Evolutionary conservation across 2,113 vertebrate genomes (phyloP).

Genomic region (Cebus imitator): DNA sequence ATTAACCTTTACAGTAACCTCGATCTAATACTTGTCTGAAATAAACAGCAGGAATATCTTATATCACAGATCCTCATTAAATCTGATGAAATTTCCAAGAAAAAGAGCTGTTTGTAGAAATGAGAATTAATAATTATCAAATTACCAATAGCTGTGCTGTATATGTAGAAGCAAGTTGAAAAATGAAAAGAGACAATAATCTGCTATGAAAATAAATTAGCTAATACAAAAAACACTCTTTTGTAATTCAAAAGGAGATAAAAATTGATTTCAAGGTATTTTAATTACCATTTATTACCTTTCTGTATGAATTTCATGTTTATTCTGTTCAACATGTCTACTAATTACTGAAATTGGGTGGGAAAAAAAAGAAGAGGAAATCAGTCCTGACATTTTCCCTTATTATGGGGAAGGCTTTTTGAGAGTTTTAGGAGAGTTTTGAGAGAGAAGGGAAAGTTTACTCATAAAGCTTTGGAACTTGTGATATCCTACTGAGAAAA

Average conservation of each 20-base stretch:
- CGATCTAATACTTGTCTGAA: not conserved
- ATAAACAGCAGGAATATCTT: not conserved
- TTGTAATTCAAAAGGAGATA: not conserved
- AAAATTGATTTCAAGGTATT: constrained; percentile 15
- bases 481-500: not conserved
- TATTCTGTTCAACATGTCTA: not conserved
- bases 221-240: not conserved
- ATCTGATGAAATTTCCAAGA: not conserved
- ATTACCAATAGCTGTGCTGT: not conserved
- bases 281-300: not conserved
- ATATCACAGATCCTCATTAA: not conserved
- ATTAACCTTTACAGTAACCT: too few species aligned
- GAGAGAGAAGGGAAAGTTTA: not conserved
- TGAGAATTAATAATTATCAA: not conserved
- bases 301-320: not conserved
- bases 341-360: not conserved
- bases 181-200: not conserved
- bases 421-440: not conserved
- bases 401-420: not conserved
- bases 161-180: not conserved
- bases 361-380: not conserved
- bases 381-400: not conserved
- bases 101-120: constrained; percentile 23
- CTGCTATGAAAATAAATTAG: constrained; percentile 2
- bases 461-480: not conserved